Conservation (phyloP, 2,888 invertebrate species). For the Catocala nupta region DNA sequence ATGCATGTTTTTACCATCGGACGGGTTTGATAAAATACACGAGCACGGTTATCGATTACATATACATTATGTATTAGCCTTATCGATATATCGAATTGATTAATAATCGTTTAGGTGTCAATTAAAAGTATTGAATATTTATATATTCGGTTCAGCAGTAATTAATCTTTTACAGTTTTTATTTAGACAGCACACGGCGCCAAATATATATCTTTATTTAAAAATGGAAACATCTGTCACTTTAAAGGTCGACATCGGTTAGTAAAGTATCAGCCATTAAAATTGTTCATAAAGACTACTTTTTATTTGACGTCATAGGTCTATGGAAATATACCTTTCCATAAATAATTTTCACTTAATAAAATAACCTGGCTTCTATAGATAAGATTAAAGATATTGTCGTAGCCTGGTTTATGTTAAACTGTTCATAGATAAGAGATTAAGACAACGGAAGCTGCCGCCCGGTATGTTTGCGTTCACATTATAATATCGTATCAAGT, state of each 20-base stretch:
- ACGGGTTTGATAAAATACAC: slow-evolving; percentile 28
- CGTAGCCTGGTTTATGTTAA: slow-evolving; percentile 63
- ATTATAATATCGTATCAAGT: slow-evolving; percentile 76
- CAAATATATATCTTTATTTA: background rate
- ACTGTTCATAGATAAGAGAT: slow-evolving; percentile 74
- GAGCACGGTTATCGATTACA: slow-evolving; percentile 29
- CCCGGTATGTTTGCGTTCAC: slow-evolving; percentile 75
- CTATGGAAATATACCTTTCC: background rate
- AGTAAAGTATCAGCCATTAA: too few species aligned
- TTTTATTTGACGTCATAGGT: background rate
- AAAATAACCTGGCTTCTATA: slow-evolving; percentile 28
- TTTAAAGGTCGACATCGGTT: too few species aligned
- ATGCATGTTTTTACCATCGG: slow-evolving; percentile 32
- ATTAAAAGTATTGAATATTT: slow-evolving; percentile 21
- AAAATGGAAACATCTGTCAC: slow-evolving; percentile 16
- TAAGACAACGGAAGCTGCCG: slow-evolving; percentile 81
- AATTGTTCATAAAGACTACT: background rate
- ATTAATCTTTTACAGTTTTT: background rate
- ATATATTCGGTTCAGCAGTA: background rate
- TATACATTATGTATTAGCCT: slow-evolving; percentile 31
- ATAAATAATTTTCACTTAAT: slow-evolving; percentile 11
- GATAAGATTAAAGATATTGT: slow-evolving; percentile 62
- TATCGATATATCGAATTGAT: slow-evolving; percentile 34
- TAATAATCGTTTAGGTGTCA: slow-evolving; percentile 22
- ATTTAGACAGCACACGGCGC: background rate